Conservation (phyloP, 2,797 vertebrate species). For the Numenius phaeopus region DNA sequence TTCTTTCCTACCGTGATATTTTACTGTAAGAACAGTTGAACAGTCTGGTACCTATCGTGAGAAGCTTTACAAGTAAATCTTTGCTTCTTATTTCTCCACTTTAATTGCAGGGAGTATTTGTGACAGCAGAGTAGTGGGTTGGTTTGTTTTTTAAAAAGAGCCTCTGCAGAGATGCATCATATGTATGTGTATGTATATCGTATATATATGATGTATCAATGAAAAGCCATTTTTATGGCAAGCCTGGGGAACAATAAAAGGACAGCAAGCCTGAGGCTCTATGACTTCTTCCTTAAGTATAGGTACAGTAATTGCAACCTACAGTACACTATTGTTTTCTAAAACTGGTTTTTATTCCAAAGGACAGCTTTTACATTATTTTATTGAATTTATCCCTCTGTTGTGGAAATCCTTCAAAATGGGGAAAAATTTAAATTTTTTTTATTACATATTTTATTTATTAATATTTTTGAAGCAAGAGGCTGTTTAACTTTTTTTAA, state of each 20-base stretch:
- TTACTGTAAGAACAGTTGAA: neutral
- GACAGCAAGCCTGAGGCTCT: neutral
- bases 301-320: conserved; percentile 4
- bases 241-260: neutral
- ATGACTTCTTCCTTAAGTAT: neutral
- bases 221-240: neutral
- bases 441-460: conserved; percentile 44
- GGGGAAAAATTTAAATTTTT: neutral
- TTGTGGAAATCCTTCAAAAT: conserved; percentile 42
- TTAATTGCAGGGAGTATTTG: neutral
- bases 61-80: neutral
- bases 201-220: neutral
- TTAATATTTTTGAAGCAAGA: neutral
- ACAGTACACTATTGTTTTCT: neutral
- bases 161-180: neutral
- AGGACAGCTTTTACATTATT: conserved; percentile 27
- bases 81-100: neutral
- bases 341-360: conserved; percentile 51
- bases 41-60: neutral
- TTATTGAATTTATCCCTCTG: conserved; percentile 39
- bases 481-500: neutral
- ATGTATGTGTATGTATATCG: neutral
- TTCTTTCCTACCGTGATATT: neutral
- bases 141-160: neutral
- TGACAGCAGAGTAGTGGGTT: neutral